Evolutionary conservation across 2,797 vertebrate species (phyloP), one percentile per base, ranked within the genome.

Genomic region (Coccyzus lansbergi): DNA sequence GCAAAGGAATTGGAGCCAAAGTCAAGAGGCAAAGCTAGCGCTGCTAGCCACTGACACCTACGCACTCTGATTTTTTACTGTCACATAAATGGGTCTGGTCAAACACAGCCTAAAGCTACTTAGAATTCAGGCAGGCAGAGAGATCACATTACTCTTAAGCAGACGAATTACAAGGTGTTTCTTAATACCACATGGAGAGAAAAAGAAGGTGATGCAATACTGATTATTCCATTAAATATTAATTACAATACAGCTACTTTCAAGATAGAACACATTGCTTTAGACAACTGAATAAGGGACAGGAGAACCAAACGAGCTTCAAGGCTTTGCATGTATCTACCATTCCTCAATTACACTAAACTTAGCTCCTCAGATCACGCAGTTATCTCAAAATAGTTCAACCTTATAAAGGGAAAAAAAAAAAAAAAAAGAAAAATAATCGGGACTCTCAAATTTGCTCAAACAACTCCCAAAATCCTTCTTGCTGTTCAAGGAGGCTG

Each of bases 141-240:
- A 79, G 62, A 88, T 81, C 55, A 11, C 20, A 15, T 91, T 60
- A 65, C 44, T 22, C n/a, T 40, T 75, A 74, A 90, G 44, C 53
- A 78, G 52, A 59, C 42, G 22, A 56, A 83, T 5, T 24, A 29
- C 40, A 95, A 92, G 49, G 71, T 71, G 69, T 75, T 85, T 85
- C 76, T 78, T 81, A 72, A 72, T 24, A 63, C 15, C n/a, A 44
- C 52, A 40, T 22, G 26, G 16, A 52, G 9, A 78, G 49, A 72
- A 84, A 68, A 86, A 86, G 11, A 22, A 59, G 68, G 82, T 48
- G 70, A 96, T 79, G 58, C 31, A 93, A 94, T 83, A 67, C 56
- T 46, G 80, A 92, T 86, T 91, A 90, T 95, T 51, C 52, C 56
- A 85, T 91, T 94, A 96, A 95, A 91, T 74, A 92, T 90, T 92